Conservation (phyloP, 1,140 invertebrate genomes). For the Drosophila triauraria region DNA sequence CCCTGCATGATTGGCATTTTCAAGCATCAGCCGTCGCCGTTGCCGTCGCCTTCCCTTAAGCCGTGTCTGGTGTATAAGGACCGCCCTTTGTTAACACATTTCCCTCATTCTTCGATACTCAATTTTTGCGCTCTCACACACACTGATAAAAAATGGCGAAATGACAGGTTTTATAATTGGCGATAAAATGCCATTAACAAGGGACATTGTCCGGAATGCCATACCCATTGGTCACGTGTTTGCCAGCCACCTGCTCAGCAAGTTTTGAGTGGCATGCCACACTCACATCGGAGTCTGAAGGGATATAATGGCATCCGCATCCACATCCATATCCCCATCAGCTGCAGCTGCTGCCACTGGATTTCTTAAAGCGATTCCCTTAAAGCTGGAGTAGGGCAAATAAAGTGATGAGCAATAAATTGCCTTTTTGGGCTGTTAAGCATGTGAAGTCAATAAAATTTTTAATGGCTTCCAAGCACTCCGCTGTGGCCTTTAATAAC, state of each 20-base stretch:
- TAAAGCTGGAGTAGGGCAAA: conserved; percentile 11
- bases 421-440: conserved; percentile 35
- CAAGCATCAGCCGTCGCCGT: conserved; percentile 43
- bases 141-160: conserved; percentile 74
- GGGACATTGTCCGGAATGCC: conserved; percentile 48
- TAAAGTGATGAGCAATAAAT: conserved; percentile 52
- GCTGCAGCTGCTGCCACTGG: conserved; percentile 38
- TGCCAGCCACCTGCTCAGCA: conserved; percentile 40
- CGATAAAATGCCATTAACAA: conserved; percentile 80
- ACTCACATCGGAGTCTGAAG: conserved; percentile 1
- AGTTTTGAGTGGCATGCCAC: conserved; percentile 47
- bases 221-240: conserved; percentile 60
- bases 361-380: conserved; percentile 29
- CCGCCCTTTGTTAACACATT: conserved; percentile 53
- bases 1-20: conserved; percentile 75
- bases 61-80: conserved; percentile 12
- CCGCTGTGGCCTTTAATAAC: conserved; percentile 29
- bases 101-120: conserved; percentile 41
- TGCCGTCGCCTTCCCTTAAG: conserved; percentile 13
- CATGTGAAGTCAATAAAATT: conserved; percentile 70
- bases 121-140: conserved; percentile 22
- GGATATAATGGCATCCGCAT: conserved; percentile 21
- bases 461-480: conserved; percentile 49
- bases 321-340: conserved; percentile 20
- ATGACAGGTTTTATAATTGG: conserved; percentile 80